A percentile compares a stretch with the other conserved stretches of the same genome.
Conservation (phyloP, 2,888 invertebrate genomes). For the Leistus spinibarbis region DNA sequence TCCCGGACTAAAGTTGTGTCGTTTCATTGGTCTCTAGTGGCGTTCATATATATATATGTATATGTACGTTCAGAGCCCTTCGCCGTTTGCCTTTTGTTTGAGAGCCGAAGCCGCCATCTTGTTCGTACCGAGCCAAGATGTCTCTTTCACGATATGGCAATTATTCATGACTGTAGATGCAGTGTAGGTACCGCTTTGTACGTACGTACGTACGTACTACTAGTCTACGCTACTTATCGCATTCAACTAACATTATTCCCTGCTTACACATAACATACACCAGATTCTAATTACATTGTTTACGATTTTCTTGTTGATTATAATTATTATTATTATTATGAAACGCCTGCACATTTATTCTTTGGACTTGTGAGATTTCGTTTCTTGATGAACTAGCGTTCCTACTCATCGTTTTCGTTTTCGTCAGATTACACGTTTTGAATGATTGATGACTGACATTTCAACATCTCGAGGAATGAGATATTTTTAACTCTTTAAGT, state of each 20-base stretch:
- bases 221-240: constrained; percentile 20
- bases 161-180: neutral
- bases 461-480: constrained; percentile 11
- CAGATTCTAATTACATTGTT: constrained; percentile 28
- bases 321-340: too few species aligned
- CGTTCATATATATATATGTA: too few species aligned
- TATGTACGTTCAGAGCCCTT: neutral
- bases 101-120: neutral
- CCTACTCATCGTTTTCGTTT: neutral
- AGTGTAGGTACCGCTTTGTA: neutral
- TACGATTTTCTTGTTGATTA: neutral
- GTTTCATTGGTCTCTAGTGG: constrained; percentile 33
- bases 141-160: neutral
- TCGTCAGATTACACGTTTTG: neutral
- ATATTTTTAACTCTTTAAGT: too few species aligned
- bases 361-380: neutral
- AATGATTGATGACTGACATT: constrained; percentile 27
- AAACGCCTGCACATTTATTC: neutral
- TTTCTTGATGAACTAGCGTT: neutral
- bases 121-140: neutral
- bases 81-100: constrained; percentile 26
- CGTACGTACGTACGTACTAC: too few species aligned
- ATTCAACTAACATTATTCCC: constrained; percentile 19
- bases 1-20: constrained; percentile 28
- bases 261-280: constrained; percentile 17